Conservation (phyloP, 2,888 invertebrate genomes). For the Apotomis capreana region DNA sequence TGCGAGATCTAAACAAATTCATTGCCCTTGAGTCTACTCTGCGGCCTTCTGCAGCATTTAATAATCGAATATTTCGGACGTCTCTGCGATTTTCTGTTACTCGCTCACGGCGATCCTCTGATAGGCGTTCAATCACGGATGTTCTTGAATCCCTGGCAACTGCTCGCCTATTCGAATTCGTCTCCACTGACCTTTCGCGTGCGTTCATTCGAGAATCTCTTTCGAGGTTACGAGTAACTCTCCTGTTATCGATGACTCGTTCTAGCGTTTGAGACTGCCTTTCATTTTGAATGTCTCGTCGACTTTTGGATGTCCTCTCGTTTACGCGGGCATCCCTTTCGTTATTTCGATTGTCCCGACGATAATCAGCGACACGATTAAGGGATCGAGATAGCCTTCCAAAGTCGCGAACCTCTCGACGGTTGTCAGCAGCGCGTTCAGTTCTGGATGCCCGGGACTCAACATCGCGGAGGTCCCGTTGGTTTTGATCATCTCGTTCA, state of each 20-base stretch:
- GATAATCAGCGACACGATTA: background rate
- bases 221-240: conserved; percentile 22
- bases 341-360: background rate
- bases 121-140: background rate
- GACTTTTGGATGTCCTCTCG: too few relatives aligned
- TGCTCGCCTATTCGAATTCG: conserved; percentile 9
- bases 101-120: conserved; percentile 7
- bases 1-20: conserved; percentile 9
- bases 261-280: conserved; percentile 3
- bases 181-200: conserved; percentile 20
- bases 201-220: conserved; percentile 12
- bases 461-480: background rate
- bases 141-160: conserved; percentile 7
- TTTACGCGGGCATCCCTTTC: too few relatives aligned
- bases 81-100: conserved; percentile 4
- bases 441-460: background rate
- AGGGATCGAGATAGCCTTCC: background rate
- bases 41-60: background rate
- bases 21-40: conserved; percentile 7
- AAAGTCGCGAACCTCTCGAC: background rate
- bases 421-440: background rate
- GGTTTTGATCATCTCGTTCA: conserved; percentile 3
- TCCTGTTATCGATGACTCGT: conserved; percentile 9
- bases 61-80: conserved; percentile 6
- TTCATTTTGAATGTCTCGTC: too few relatives aligned